Evolutionary conservation across 1,140 invertebrate genomes (phyloP).

Genomic region (Elymnias hypermnestra): DNA sequence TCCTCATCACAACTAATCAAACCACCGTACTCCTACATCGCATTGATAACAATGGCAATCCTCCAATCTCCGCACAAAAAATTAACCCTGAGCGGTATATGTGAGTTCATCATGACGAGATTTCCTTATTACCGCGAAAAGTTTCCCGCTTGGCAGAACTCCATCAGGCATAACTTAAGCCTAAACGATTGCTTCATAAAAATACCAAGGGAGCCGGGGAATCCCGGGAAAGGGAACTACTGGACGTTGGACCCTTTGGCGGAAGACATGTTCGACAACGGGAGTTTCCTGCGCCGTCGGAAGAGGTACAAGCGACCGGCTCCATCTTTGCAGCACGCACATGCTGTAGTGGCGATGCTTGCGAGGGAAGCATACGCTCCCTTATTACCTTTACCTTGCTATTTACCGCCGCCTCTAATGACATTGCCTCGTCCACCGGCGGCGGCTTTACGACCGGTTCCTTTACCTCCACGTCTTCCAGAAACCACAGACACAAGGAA

Average conservation of each 20-base stretch:
- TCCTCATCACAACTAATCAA: constrained; percentile 79
- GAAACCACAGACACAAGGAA: constrained; percentile 53
- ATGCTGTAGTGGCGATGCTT: constrained; percentile 66
- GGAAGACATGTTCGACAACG: constrained; percentile 99
- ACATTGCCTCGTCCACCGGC: constrained; percentile 62
- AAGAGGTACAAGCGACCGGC: constrained; percentile 95
- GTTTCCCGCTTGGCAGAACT: constrained; percentile 97
- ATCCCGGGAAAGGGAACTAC: constrained; percentile 99
- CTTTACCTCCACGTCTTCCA: constrained; percentile 50
- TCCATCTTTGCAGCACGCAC: constrained; percentile 67
- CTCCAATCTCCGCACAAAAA: constrained; percentile 98
- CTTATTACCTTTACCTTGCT: constrained; percentile 62
- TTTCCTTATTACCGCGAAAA: constrained; percentile 98
- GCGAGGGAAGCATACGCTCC: constrained; percentile 68
- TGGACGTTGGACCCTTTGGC: constrained; percentile 98
- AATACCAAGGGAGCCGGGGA: constrained; percentile 97
- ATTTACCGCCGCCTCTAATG: constrained; percentile 59
- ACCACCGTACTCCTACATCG: constrained; percentile 98
- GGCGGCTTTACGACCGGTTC: constrained; percentile 57
- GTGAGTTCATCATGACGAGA: constrained; percentile 98
- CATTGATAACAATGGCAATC: constrained; percentile 98
- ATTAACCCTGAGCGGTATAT: constrained; percentile 97
- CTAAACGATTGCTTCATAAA: constrained; percentile 99
- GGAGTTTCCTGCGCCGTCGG: constrained; percentile 94
- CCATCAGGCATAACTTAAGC: constrained; percentile 97